A percentile compares a stretch with the other conserved stretches of the same genome.
These are phyloP conservation scores for Tridacna crocea DNA, from an alignment of 2,888 invertebrate species.

Conservation along the genomic window DNA sequence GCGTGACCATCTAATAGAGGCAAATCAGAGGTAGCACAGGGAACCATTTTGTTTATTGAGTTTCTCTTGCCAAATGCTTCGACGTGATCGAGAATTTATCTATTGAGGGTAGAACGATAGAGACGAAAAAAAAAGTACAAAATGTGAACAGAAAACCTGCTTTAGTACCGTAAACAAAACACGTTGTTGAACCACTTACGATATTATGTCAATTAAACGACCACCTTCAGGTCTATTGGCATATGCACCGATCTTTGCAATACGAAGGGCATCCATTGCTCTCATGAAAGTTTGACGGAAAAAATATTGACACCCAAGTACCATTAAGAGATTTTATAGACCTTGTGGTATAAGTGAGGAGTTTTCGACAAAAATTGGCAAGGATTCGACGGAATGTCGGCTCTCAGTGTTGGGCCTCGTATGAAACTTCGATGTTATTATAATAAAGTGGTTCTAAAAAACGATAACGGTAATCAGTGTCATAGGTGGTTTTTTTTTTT, in stretches of 20 bases:
- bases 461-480: conserved; percentile 14
- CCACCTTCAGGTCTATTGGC: background rate
- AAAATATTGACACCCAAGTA: conserved; percentile 26
- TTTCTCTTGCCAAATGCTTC: too few species aligned
- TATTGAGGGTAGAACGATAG: background rate
- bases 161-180: too few species aligned
- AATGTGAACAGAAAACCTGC: too few species aligned
- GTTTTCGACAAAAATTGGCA: conserved; percentile 20
- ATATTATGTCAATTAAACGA: background rate
- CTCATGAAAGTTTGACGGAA: background rate
- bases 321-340: conserved; percentile 22
- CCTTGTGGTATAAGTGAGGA: conserved; percentile 1
- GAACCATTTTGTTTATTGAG: too few species aligned
- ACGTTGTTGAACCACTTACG: too few species aligned
- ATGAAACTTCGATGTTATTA: conserved; percentile 24
- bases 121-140: too few species aligned
- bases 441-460: background rate
- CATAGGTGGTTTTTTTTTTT: conserved; percentile 1
- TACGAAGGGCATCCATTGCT: background rate
- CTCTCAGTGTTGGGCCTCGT: background rate
- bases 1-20: too few species aligned
- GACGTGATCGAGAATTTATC: background rate
- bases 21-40: too few species aligned
- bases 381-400: conserved; percentile 5
- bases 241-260: background rate